phyloP scores from a whole-genome alignment of 2,113 vertebrate genomes.

The Muntiacus muntjak region DNA sequence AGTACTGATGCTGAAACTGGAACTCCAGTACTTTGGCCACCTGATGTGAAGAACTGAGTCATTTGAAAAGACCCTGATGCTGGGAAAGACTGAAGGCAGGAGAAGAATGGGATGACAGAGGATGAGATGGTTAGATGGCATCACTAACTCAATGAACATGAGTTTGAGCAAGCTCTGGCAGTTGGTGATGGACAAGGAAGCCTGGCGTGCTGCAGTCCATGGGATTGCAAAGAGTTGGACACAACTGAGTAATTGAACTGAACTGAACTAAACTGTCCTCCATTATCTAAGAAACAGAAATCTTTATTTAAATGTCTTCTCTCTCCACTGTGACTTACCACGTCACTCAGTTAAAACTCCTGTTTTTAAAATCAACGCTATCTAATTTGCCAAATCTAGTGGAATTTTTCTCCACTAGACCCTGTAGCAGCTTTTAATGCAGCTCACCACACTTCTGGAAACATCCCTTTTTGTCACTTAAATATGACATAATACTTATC shows the following conservation, averaged over 20 bases:
- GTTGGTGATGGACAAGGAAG: neutral
- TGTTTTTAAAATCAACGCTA: neutral
- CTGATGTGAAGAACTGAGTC: neutral
- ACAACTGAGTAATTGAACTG: neutral
- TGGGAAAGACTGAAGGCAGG: neutral
- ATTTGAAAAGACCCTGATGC: neutral
- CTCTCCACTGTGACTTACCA: neutral
- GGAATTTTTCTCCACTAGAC: neutral
- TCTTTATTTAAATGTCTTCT: neutral
- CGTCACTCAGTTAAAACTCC: neutral
- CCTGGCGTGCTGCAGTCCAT: rapidly evolving
- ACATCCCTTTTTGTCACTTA: neutral
- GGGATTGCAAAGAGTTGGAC: neutral
- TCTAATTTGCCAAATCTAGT: neutral
- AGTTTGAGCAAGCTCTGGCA: neutral
- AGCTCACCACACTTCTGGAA: neutral
- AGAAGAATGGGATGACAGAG: neutral
- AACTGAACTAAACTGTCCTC: neutral
- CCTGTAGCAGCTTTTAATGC: neutral
- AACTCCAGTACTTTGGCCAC: neutral
- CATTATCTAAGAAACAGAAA: neutral
- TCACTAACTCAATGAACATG: neutral
- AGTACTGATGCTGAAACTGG: neutral
- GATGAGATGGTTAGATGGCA: neutral
- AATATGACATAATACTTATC: neutral